Conservation (phyloP, 2,888 invertebrate genomes). For the Tuta absoluta region DNA sequence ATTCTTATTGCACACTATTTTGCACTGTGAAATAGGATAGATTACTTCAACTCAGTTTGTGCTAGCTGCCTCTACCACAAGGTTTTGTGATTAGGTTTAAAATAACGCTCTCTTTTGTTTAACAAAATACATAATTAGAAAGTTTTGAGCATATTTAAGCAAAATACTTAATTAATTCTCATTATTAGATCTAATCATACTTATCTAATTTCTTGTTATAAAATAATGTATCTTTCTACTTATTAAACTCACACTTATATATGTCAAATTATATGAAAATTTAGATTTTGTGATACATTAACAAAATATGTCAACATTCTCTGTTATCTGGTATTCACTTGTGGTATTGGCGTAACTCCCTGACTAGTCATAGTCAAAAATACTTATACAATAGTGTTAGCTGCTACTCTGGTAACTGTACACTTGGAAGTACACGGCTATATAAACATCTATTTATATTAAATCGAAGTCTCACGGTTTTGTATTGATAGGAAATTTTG, state of each 20-base stretch:
- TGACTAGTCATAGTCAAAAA: conserved; percentile 25
- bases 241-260: not conserved
- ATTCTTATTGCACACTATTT: conserved; percentile 52
- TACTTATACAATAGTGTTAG: conserved; percentile 10
- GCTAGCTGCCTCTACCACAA: conserved; percentile 22
- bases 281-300: not conserved
- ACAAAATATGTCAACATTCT: not conserved
- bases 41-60: conserved; percentile 38
- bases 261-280: too few relatives aligned
- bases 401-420: conserved; percentile 37
- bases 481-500: conserved; percentile 41
- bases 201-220: not conserved
- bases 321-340: conserved; percentile 18
- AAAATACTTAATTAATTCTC: too few relatives aligned
- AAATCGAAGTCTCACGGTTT: conserved; percentile 51
- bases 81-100: not conserved
- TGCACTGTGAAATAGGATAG: conserved; percentile 60
- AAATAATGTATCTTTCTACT: not conserved
- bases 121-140: not conserved
- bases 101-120: not conserved
- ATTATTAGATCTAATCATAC: too few relatives aligned
- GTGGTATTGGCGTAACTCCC: conserved; percentile 24
- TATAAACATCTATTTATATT: conserved; percentile 47
- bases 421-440: conserved; percentile 45
- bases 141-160: not conserved